These are phyloP conservation scores for Alectura lathami DNA, from an alignment of 2,113 vertebrate species.

Conservation along the genomic window DNA sequence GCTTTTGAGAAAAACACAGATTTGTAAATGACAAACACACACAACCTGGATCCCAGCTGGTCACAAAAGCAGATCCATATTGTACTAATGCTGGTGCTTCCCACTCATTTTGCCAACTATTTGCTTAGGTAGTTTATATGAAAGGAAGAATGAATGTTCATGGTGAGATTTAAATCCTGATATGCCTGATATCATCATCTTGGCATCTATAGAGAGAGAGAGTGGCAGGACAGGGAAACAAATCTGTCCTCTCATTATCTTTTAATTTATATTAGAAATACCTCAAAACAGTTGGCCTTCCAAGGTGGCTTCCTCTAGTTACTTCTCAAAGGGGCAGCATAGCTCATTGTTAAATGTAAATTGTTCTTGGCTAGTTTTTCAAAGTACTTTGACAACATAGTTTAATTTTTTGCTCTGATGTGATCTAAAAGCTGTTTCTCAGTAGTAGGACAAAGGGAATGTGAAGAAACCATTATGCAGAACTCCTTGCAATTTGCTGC, in stretches of 20 bases:
- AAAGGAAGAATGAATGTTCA: neutral
- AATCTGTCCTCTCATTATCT: neutral
- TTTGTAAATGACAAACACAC: neutral
- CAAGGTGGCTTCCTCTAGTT: neutral
- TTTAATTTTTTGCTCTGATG: constrained; percentile 40
- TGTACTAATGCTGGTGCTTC: neutral
- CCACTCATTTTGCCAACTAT: neutral
- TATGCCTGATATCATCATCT: neutral
- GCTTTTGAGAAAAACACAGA: neutral
- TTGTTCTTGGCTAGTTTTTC: constrained; percentile 44
- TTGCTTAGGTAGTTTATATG: neutral
- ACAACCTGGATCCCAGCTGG: neutral
- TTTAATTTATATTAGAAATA: neutral
- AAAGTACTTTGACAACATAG: constrained; percentile 31
- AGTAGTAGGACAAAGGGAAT: neutral
- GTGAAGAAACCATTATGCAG: neutral
- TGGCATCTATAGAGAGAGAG: neutral
- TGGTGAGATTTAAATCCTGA: neutral
- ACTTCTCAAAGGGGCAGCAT: neutral
- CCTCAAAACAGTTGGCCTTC: neutral
- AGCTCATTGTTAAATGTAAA: neutral
- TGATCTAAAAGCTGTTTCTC: constrained; percentile 24
- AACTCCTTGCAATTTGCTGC: neutral
- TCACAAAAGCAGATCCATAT: neutral
- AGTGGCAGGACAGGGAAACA: neutral